Evolutionary conservation across 92 coral and sea anemone genomes (phyloP).

Genomic region (Palythoa caribaeorum): DNA sequence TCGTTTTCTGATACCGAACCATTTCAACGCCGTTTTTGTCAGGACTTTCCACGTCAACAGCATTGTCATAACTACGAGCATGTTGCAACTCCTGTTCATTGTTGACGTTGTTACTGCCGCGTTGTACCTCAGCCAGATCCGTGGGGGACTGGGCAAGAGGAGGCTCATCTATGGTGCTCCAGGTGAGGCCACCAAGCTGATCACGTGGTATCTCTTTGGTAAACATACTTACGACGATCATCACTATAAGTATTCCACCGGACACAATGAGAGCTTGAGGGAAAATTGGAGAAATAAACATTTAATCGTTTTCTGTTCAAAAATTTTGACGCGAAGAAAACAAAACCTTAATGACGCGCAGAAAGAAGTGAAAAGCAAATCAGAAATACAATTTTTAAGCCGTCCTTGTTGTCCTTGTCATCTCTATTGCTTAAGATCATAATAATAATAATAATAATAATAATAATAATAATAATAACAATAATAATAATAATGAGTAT

Average conservation of each 20-base stretch:
- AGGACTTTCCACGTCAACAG: neutral
- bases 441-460: no score
- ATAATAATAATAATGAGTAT: no score
- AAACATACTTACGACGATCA: constrained; percentile 84
- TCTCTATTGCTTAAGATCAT: no score
- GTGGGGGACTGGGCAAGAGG: constrained; percentile 81
- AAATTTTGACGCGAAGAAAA: no score
- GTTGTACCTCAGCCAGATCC: constrained; percentile 57
- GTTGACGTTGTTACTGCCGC: neutral
- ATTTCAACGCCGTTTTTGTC: neutral
- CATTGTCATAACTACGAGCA: neutral
- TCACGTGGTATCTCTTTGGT: constrained; percentile 87
- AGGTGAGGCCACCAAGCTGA: constrained; percentile 96
- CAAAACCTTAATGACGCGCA: neutral
- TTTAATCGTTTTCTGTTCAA: neutral
- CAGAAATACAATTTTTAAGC: no score
- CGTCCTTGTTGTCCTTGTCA: no score
- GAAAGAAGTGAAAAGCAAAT: no score
- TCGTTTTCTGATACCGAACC: constrained; percentile 9
- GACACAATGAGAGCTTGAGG: constrained; percentile 76
- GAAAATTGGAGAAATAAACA: neutral
- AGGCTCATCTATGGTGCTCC: constrained; percentile 89
- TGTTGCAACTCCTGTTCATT: neutral
- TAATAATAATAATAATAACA: no score
- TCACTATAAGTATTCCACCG: constrained; percentile 77